Evolutionary conservation across 2,888 invertebrate genomes (phyloP).

Genomic region (Alentia gelatinosa): DNA sequence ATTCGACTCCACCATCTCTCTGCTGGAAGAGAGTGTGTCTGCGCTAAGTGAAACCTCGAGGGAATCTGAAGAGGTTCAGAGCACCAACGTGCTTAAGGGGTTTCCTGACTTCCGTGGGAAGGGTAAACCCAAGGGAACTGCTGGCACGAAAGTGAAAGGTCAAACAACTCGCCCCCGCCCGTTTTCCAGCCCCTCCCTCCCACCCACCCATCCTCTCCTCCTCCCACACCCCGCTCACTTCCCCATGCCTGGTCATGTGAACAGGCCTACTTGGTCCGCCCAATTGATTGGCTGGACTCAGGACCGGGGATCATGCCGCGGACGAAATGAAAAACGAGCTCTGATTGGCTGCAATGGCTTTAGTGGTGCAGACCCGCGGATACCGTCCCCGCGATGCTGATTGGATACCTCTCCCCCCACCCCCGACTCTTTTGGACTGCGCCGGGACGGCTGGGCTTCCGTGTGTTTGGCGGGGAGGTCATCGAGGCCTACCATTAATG

Average conservation of each 20-base stretch:
- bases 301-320: slow-evolving; percentile 12
- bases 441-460: background rate
- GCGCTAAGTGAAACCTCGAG: no score
- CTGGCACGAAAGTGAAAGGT: background rate
- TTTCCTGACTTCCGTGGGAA: background rate
- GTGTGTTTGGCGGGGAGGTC: background rate
- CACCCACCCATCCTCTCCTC: background rate
- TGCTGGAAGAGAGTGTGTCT: no score
- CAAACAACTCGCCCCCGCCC: background rate
- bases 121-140: background rate
- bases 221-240: background rate
- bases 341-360: slow-evolving; percentile 34
- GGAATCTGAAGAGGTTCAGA: no score
- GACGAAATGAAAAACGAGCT: slow-evolving; percentile 29
- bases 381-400: background rate
- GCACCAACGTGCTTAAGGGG: background rate
- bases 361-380: background rate
- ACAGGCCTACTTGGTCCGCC: background rate
- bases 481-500: background rate
- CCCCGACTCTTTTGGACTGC: background rate
- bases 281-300: slow-evolving; percentile 20
- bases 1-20: no score
- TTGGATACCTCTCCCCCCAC: background rate
- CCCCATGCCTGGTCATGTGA: background rate
- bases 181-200: background rate